A percentile compares a stretch with the other conserved stretches of the same genome.
Evolutionary conservation across 2,888 invertebrate species (phyloP).

Genomic region (Thecocarcelia acutangulata): DNA sequence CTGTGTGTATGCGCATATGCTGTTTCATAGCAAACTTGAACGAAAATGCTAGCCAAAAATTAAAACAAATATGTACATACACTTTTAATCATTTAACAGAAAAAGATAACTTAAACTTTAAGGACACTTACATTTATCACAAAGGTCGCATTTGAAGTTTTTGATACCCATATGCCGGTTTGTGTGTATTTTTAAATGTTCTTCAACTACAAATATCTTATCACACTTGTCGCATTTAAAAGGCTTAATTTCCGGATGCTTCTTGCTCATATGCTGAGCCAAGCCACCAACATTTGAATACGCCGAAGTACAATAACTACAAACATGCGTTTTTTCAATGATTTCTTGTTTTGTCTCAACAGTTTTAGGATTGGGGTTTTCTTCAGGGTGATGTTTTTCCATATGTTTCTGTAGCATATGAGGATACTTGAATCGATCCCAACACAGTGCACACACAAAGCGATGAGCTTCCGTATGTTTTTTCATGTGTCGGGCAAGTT

Average conservation of each 20-base stretch:
- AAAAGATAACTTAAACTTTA: no score
- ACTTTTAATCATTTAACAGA: no score
- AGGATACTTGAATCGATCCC: slow-evolving; percentile 66
- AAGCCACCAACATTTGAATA: slow-evolving; percentile 65
- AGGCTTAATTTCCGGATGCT: slow-evolving; percentile 63
- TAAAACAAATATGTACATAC: no score
- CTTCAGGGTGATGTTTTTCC: slow-evolving; percentile 66
- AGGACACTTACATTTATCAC: slow-evolving; percentile 62
- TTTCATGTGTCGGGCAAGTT: slow-evolving; percentile 55
- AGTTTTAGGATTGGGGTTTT: slow-evolving; percentile 43
- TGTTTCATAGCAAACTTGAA: slow-evolving; percentile 80
- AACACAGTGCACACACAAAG: slow-evolving; percentile 61
- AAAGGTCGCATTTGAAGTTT: slow-evolving; percentile 64
- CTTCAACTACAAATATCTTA: slow-evolving; percentile 64
- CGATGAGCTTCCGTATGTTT: slow-evolving; percentile 63
- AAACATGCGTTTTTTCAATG: slow-evolving; percentile 58
- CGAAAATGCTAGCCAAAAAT: slow-evolving; percentile 52
- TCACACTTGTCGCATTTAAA: slow-evolving; percentile 65
- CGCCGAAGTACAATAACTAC: slow-evolving; percentile 61
- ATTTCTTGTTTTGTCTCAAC: slow-evolving; percentile 50
- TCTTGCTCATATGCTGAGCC: slow-evolving; percentile 66
- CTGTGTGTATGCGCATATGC: slow-evolving; percentile 83
- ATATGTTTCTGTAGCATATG: slow-evolving; percentile 62
- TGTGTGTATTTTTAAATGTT: slow-evolving; percentile 66
- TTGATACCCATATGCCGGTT: slow-evolving; percentile 67